phyloP scores from a whole-genome alignment of 2,113 vertebrate genomes.

The Paracanthobrama guichenoti region DNA sequence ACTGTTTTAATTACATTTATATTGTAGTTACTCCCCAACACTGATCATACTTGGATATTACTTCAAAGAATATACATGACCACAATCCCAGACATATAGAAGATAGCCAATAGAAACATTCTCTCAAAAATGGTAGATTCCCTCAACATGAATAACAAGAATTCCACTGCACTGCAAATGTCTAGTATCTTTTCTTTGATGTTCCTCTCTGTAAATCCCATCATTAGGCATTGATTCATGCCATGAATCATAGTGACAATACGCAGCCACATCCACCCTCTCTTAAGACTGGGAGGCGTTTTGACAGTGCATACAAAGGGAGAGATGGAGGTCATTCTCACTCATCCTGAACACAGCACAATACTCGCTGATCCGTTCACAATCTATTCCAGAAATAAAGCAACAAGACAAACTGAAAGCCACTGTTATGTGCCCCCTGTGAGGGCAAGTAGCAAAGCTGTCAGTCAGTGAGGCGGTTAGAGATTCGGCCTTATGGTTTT shows the following conservation, averaged over 20 bases:
- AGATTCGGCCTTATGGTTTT: conserved; percentile 5
- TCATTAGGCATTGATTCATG: conserved; percentile 43
- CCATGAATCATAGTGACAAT: conserved; percentile 49
- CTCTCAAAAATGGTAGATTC: conserved; percentile 12
- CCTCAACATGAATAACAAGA: background rate
- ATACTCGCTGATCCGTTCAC: conserved; percentile 61
- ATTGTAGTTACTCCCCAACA: background rate
- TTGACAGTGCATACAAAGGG: conserved; percentile 56
- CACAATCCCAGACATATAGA: conserved; percentile 1
- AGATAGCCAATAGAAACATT: conserved; percentile 2
- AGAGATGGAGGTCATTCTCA: conserved; percentile 53
- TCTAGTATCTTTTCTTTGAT: conserved; percentile 49
- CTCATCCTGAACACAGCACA: conserved; percentile 63
- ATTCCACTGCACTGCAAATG: conserved; percentile 21
- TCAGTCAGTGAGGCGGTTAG: conserved; percentile 54
- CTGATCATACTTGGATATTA: background rate
- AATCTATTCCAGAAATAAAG: conserved; percentile 62
- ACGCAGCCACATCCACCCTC: conserved; percentile 43
- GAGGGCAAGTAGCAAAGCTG: conserved; percentile 55
- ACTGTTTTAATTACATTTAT: no score
- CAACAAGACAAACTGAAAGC: conserved; percentile 65
- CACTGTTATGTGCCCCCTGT: conserved; percentile 31
- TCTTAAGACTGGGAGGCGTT: conserved; percentile 42
- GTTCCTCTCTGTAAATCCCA: conserved; percentile 45
- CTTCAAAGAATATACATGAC: background rate